Base-by-base conservation (phyloP, 2,113 vertebrate species). In the Syngnathus typhle region DNA sequence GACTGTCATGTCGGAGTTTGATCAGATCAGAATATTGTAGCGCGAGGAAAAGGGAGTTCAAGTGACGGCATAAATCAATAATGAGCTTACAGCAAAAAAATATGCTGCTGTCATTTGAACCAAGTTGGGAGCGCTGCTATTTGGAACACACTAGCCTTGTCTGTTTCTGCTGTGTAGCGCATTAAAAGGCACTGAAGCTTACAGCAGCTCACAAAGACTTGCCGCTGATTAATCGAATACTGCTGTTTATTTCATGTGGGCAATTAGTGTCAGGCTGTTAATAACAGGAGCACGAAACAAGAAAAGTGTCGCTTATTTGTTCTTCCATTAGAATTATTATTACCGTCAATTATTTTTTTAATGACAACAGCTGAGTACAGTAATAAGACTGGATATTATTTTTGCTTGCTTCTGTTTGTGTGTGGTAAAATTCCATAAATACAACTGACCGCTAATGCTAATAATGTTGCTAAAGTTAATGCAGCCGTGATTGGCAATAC, bases 21-120 rank as follows among this genome's bases (percentile, higher is more conserved):
- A 62, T 62, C 60, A 23, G n/a, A 60, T 38, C 16, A 39, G 59
- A 39, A n/a, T 39, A 7, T 60, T 39, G 60, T 44, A 16, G 36
- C 23, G 39, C 12, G 12, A 8, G 39, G 13, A 62, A 62, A 15
- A 39, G 59, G 19, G 38, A 61, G 10, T 11, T 60, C 6, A 32
- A 21, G 9, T 60, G 59, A 60, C n/a, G 59, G 38, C 41, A 44
- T 11, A 44, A 44, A 27, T 62, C 60, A 15, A 62, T 62, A 43
- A 61, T 23, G 60, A 44, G 39, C 12, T 60, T 62, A 8, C 60
- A 60, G 59, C 59, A 60, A 39, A 12, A 18, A 55, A 10, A 60
- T 43, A 43, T 27, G 38, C n/a, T 44, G 21, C 36, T 62, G 60
- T 62, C 21, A 44, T 62, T 23, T 23, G 60, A 62, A 44, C 11